Evolutionary conservation across 2,888 invertebrate species (phyloP), one percentile per base, ranked within the genome.

Genomic region (Drosophila leonis): DNA sequence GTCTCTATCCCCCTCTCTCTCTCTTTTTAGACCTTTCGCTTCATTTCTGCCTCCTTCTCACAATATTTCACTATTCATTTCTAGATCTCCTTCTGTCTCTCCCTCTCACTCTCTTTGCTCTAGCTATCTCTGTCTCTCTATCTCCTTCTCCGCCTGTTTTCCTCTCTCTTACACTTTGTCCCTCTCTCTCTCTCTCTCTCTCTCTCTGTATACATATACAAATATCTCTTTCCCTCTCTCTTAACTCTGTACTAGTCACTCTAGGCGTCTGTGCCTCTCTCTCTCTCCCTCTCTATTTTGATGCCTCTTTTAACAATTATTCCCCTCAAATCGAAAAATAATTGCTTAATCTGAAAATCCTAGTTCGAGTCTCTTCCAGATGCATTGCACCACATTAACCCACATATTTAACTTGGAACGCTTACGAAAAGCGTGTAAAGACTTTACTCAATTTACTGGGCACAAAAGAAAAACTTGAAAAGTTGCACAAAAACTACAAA

Each of bases 391-490:
- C 20, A 46, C 10, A 9, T 49, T 69, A 77, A 62, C 69, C 73
- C 46, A 68, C 39, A 77, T 67, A 42, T 9, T 56, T 44, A 3
- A 29, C 1, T 42, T 41, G n/a, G 27, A 31, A 20, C 20, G 56
- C 51, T 61, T 67, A 13, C 37, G 29, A 60, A 10, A 24, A 52
- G 13, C 33, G 15, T 52, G 15, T 24, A 52, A 52, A n/a, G 10
- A 27, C 13, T 69, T 75, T 59, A 33, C 64, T 54, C 65, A 72
- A 78, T 42, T 73, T 65, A 60, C 61, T 52, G 61, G 6, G 13
- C 13, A 71, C 65, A 56, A 74, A 69, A 56, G 65, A 61, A 72
- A 84, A 67, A 74, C 61, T 54, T 59, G 49, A 37, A 72, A 57
- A 63, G 41, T 46, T 51, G 44, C 56, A 57, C 54, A 39, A 65